Percentiles rank a stretch among this genome's conserved stretches.
Conservation (phyloP, 2,113 vertebrate species). For the Osmerus mordax region DNA sequence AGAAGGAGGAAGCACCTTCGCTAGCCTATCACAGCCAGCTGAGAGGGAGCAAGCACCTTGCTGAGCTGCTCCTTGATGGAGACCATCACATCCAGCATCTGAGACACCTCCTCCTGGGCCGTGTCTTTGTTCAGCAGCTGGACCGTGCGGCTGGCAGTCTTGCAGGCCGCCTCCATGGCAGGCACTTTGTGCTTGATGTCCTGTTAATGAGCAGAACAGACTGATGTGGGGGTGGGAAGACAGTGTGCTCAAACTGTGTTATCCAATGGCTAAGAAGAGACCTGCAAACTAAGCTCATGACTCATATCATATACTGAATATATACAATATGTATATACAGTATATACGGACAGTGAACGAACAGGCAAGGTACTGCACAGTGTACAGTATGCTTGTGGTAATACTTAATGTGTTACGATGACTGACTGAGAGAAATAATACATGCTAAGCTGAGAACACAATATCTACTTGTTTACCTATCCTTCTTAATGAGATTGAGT, state of each 20-base stretch:
- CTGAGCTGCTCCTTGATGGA: constrained; percentile 85
- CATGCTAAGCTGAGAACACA: not conserved
- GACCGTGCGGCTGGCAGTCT: constrained; percentile 79
- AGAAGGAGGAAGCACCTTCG: no score
- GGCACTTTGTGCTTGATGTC: constrained; percentile 88
- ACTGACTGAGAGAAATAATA: no score
- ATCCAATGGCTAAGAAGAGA: not conserved
- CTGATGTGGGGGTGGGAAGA: not conserved
- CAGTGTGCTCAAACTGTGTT: not conserved
- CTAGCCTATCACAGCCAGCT: not conserved
- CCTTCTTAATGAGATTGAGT: no score
- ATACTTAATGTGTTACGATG: no score
- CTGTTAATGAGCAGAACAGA: constrained; percentile 58
- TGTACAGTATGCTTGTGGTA: no score
- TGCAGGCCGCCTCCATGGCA: constrained; percentile 88
- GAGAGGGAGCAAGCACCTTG: constrained; percentile 72
- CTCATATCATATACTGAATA: no score
- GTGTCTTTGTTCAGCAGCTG: constrained; percentile 91
- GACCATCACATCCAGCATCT: constrained; percentile 80
- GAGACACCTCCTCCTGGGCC: constrained; percentile 80
- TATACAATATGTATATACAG: no score
- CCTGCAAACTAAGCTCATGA: no score
- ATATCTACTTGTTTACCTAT: no score
- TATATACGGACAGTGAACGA: no score
- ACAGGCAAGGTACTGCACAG: no score